These are phyloP conservation scores for Carcharodon carcharias DNA, from an alignment of 2,797 vertebrate genomes.

Conservation along the genomic window DNA sequence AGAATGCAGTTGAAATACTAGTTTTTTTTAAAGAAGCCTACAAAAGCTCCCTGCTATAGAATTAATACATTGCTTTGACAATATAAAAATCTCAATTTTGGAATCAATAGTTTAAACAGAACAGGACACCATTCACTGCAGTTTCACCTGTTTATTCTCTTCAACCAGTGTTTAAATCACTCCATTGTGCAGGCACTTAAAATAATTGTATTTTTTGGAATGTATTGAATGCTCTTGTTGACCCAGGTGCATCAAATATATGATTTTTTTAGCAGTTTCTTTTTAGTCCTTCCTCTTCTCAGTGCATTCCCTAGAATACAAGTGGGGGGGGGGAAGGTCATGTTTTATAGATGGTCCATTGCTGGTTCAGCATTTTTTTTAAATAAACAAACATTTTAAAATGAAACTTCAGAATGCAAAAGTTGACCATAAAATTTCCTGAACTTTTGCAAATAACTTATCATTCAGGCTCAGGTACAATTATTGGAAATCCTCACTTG, in stretches of 20 bases:
- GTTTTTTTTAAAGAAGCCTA: background rate
- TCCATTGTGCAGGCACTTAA: conserved; percentile 19
- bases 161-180: background rate
- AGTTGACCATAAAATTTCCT: background rate
- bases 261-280: background rate
- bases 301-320: conserved; percentile 18
- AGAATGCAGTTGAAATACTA: background rate
- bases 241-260: background rate
- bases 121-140: background rate
- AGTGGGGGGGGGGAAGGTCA: background rate
- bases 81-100: background rate
- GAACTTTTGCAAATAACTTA: background rate
- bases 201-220: background rate
- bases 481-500: background rate
- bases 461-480: background rate
- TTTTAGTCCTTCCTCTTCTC: conserved; percentile 29
- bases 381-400: background rate
- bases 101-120: background rate
- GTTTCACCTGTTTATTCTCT: conserved; percentile 34
- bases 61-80: background rate
- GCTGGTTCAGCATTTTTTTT: background rate
- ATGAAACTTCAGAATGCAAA: background rate
- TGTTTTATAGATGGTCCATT: background rate
- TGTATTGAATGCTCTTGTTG: background rate
- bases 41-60: background rate